Conservation (phyloP, 2,113 vertebrate genomes). For the Tenrec ecaudatus region DNA sequence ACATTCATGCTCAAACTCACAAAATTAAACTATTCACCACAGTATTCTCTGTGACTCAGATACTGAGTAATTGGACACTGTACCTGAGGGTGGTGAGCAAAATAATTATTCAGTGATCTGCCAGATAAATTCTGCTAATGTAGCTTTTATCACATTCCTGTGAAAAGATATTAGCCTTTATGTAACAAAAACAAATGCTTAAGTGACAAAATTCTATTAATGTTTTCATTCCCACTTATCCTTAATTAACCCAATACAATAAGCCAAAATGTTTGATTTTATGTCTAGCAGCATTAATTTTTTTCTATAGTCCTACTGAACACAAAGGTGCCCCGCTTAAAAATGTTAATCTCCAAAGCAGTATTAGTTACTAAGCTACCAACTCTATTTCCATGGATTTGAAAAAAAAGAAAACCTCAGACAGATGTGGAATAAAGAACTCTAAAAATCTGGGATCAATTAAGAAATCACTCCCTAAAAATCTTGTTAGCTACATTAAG, state of each 20-base stretch:
- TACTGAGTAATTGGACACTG: not conserved
- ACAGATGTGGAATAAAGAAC: constrained; percentile 78
- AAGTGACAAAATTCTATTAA: constrained; percentile 52
- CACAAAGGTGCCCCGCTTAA: constrained; percentile 66
- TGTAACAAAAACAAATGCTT: constrained; percentile 43
- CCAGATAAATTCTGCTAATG: constrained; percentile 29
- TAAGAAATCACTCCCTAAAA: constrained; percentile 82
- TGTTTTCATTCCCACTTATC: constrained; percentile 52
- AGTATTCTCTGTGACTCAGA: constrained; percentile 37
- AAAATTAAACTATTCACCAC: not conserved
- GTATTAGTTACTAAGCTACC: constrained; percentile 80
- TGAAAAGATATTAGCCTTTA: constrained; percentile 36
- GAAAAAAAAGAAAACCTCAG: constrained; percentile 69
- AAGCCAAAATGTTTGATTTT: constrained; percentile 60
- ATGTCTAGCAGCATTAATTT: constrained; percentile 46
- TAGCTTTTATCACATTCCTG: constrained; percentile 31
- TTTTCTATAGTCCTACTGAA: constrained; percentile 68
- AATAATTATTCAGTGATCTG: constrained; percentile 38
- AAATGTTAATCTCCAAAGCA: constrained; percentile 81
- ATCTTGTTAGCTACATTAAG: constrained; percentile 81
- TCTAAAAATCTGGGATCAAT: constrained; percentile 80
- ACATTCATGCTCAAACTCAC: not conserved
- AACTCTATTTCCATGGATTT: constrained; percentile 79
- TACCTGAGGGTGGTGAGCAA: not conserved
- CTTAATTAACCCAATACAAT: constrained; percentile 62